Conservation (phyloP, 2,888 invertebrate species). For the Belgica antarctica region DNA sequence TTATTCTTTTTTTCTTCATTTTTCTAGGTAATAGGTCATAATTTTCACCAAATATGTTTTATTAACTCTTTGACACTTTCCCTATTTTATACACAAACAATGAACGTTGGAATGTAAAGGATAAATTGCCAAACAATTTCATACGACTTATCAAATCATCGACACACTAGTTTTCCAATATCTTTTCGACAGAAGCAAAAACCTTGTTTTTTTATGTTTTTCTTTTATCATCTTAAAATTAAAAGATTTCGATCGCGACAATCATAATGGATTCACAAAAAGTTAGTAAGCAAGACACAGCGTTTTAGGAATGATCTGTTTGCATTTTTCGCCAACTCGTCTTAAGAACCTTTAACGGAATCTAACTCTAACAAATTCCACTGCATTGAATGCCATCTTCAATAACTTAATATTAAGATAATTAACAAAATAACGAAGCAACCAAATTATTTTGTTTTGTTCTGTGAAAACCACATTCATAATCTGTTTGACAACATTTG, state of each 20-base stretch:
- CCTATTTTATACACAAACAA: not conserved
- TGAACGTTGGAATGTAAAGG: not conserved
- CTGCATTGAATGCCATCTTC: not conserved
- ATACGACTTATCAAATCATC: conserved; percentile 29
- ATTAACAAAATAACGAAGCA: not conserved
- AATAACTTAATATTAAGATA: conserved; percentile 8
- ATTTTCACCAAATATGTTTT: conserved; percentile 4
- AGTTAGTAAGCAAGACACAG: conserved; percentile 12
- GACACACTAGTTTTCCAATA: not conserved
- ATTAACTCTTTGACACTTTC: not conserved
- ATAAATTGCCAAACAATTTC: conserved; percentile 12
- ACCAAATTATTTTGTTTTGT: not conserved
- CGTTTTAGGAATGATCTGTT: too few relatives aligned
- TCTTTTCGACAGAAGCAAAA: conserved; percentile 6
- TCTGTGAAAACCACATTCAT: not conserved
- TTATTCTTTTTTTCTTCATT: not conserved
- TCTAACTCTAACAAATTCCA: too few relatives aligned
- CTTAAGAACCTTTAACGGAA: too few relatives aligned
- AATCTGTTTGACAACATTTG: not conserved
- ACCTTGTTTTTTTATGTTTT: conserved; percentile 22
- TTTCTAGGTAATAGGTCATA: conserved; percentile 36
- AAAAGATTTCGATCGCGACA: not conserved
- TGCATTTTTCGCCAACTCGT: too few relatives aligned
- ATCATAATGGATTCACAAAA: conserved; percentile 22
- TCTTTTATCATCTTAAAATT: not conserved